phyloP scores from a whole-genome alignment of 2,888 invertebrate genomes.

The Eretmocerus hayati region DNA sequence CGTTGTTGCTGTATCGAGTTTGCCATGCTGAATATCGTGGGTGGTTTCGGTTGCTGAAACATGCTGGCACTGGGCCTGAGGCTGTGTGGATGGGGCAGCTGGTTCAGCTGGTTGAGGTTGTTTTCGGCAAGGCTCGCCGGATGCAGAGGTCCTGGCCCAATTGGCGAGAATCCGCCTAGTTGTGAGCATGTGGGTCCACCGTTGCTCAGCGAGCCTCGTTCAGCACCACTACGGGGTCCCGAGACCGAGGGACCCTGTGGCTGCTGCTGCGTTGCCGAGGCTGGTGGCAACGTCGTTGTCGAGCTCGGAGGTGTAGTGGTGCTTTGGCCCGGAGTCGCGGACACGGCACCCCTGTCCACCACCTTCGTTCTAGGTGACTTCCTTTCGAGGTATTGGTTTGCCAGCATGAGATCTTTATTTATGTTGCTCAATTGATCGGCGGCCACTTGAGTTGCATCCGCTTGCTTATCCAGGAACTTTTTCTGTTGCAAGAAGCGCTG shows the following conservation, averaged over 20 bases:
- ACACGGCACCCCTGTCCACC: constrained; percentile 57
- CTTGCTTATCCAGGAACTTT: constrained; percentile 67
- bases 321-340: constrained; percentile 30
- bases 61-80: constrained; percentile 63
- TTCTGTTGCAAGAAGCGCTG: constrained; percentile 78
- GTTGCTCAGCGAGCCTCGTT: constrained; percentile 46
- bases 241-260: constrained; percentile 45
- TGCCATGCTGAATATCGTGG: constrained; percentile 50
- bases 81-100: constrained; percentile 51
- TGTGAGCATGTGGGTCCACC: constrained; percentile 44
- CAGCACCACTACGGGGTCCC: too few relatives aligned
- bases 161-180: constrained; percentile 54
- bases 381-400: constrained; percentile 73
- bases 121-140: constrained; percentile 43
- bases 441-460: constrained; percentile 70
- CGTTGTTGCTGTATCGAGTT: constrained; percentile 49
- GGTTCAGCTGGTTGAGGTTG: constrained; percentile 55
- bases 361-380: constrained; percentile 77
- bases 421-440: constrained; percentile 65
- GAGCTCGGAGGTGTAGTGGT: neutral
- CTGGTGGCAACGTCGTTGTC: constrained; percentile 26
- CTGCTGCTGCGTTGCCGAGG: constrained; percentile 40
- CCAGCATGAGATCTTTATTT: constrained; percentile 76
- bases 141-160: constrained; percentile 39
- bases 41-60: constrained; percentile 81